Conservation (phyloP, 2,888 invertebrate species). For the Leucophora obtusa region DNA sequence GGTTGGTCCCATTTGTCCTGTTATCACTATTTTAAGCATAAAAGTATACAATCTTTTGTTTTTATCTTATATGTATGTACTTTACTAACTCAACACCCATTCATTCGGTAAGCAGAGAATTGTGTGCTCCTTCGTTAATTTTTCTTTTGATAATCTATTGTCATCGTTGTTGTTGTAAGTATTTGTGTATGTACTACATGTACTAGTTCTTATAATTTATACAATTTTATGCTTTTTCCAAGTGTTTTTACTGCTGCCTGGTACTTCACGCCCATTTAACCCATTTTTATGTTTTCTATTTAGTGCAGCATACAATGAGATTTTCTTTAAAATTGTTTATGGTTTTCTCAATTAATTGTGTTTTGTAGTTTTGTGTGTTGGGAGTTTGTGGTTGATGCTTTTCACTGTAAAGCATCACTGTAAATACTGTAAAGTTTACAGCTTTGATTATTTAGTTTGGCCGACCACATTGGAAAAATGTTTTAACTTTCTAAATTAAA, state of each 20-base stretch:
- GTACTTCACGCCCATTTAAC: constrained; percentile 63
- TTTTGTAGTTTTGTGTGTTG: constrained; percentile 5
- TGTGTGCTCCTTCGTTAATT: not conserved
- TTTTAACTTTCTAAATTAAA: not conserved
- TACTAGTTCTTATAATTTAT: constrained; percentile 56
- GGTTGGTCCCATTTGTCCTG: constrained; percentile 64
- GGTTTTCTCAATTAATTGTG: constrained; percentile 31
- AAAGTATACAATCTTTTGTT: constrained; percentile 58
- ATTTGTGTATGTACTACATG: constrained; percentile 38
- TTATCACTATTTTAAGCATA: constrained; percentile 43
- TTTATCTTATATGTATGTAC: constrained; percentile 27
- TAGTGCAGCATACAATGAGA: not conserved
- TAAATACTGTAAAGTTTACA: too few species aligned
- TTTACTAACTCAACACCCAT: constrained; percentile 30
- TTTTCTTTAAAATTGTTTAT: constrained; percentile 13
- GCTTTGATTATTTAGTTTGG: constrained; percentile 21
- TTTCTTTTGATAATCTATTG: constrained; percentile 21
- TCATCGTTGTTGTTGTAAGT: constrained; percentile 23
- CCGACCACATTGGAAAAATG: constrained; percentile 35
- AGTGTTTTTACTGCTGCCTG: constrained; percentile 32
- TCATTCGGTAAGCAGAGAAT: not conserved
- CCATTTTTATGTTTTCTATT: constrained; percentile 55
- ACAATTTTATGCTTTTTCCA: constrained; percentile 34
- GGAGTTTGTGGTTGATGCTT: not conserved
- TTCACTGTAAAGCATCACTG: too few species aligned